A percentile compares a stretch with the other conserved stretches of the same genome.
Conservation (phyloP, 2,113 vertebrate species). For the Catharus bicknelli region DNA sequence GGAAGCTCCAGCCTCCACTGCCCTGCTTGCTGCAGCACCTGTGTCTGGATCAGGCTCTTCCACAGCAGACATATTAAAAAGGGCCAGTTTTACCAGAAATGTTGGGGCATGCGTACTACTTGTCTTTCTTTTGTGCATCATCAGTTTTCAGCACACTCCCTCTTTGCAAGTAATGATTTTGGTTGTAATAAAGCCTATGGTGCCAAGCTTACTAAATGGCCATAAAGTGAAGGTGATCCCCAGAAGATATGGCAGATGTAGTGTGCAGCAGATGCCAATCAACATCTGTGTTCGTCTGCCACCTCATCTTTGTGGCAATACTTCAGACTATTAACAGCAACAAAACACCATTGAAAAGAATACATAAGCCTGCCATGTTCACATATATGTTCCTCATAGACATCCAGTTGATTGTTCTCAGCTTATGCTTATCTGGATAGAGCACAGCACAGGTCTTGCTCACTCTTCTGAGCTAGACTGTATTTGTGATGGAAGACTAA, state of each 20-base stretch:
- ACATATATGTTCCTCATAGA: accelerated
- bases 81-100: not conserved
- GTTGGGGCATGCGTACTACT: not conserved
- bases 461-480: not conserved
- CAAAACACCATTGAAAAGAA: not conserved
- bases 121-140: not conserved
- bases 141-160: not conserved
- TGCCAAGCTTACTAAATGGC: not conserved
- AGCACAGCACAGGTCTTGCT: not conserved
- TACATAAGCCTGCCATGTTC: not conserved
- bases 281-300: not conserved
- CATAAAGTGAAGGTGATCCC: not conserved
- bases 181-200: not conserved
- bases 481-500: not conserved
- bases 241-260: not conserved
- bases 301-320: conserved; percentile 1
- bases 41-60: not conserved
- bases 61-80: not conserved
- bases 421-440: not conserved
- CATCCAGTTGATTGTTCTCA: too few species aligned
- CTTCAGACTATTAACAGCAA: not conserved
- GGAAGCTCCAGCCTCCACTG: not conserved
- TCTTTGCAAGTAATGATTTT: not conserved
- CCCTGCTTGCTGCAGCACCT: not conserved
- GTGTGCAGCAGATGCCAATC: not conserved